These are phyloP conservation scores for Macropodus opercularis DNA, from an alignment of 2,797 vertebrate genomes.

Conservation along the genomic window DNA sequence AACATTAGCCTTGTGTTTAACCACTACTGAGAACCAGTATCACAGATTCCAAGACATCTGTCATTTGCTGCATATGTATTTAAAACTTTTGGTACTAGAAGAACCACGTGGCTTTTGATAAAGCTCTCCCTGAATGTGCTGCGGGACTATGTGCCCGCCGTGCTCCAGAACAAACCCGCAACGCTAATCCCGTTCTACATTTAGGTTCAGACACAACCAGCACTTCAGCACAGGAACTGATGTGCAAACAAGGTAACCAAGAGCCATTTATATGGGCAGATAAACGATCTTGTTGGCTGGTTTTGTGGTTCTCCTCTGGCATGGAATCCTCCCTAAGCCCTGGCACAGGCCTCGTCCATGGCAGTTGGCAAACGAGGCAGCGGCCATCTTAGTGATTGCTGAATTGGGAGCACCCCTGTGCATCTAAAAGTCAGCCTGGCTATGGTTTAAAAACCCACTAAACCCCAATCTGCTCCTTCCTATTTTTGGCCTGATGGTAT, in stretches of 20 bases:
- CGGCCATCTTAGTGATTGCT: constrained; percentile 61
- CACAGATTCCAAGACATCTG: constrained; percentile 1
- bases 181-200: not conserved
- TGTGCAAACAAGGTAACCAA: constrained; percentile 52
- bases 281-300: constrained; percentile 59
- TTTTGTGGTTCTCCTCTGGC: constrained; percentile 50
- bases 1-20: constrained; percentile 21
- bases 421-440: constrained; percentile 67
- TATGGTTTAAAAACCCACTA: constrained; percentile 62
- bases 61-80: not conserved
- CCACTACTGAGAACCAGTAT: constrained; percentile 16
- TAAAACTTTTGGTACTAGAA: not conserved
- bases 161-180: constrained; percentile 1
- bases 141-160: too few relatives aligned
- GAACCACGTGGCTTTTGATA: not conserved
- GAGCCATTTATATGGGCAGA: constrained; percentile 45
- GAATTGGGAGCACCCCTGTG: constrained; percentile 65
- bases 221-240: constrained; percentile 12
- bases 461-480: constrained; percentile 70
- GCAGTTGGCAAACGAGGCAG: constrained; percentile 67
- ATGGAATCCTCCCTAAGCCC: constrained; percentile 39
- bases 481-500: constrained; percentile 70
- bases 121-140: too few relatives aligned
- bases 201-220: constrained; percentile 4
- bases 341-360: constrained; percentile 56